Evolutionary conservation across 2,888 invertebrate species (phyloP), one percentile per base, ranked within the genome.

Genomic region (Drosophila birchii): DNA sequence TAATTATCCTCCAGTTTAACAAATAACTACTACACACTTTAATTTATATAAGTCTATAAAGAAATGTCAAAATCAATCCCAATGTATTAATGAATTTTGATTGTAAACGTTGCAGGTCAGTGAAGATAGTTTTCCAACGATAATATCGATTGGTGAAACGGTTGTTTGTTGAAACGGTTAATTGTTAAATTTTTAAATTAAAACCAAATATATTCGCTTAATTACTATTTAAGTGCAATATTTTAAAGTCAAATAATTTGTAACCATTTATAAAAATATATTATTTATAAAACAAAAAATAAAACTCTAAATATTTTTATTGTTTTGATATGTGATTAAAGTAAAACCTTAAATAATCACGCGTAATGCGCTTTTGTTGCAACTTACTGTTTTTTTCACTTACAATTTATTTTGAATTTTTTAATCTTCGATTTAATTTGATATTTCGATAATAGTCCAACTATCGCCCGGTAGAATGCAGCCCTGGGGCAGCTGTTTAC

Each of bases 401-500:
- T 32, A 14, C 1, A 5, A 38, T 38, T 5, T 38, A n/a, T n/a
- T 38, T 54, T 3, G 14, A 41, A 34, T 43, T 34, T 7, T 9
- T 9, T 16, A n/a, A 20, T 45, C 32, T 14, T 11, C 16, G 23
- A 16, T 7, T 12, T 12, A 41, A n/a, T 55, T 20, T 43, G 34
- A 74, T 69, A 8, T 7, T 66, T 83, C 51, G 81, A 26, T 57
- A 74, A 63, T 5, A 4, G 12, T 23, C 26, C 60, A 26, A 4
- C 26, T 58, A 55, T 53, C 64, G 74, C 1, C 14, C 34, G 20
- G 23, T 16, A 16, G 29, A 80, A 78, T 80, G 83, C 86, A 88
- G 75, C 84, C 88, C 88, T 88, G 83, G 74, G 88, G 88, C 84
- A 84, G 84, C 84, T 84, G 84, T 88, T 84, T 83, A 85, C 84